Conservation (phyloP, 2,797 vertebrate species). For the Gymnopithys bicolor region DNA sequence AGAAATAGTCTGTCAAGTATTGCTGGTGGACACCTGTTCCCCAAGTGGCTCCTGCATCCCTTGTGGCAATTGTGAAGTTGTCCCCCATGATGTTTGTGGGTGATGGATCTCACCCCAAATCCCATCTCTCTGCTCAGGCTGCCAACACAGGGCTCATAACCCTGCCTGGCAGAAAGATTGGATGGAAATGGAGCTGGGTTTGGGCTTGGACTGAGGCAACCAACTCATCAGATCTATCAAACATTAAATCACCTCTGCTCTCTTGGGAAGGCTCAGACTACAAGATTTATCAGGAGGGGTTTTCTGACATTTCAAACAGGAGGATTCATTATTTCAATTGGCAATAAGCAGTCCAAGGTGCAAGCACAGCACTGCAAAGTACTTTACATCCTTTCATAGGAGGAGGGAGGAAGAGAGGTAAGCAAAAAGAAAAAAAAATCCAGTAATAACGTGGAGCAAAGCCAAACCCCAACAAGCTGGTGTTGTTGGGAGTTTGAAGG, state of each 20-base stretch:
- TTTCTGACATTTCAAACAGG: not conserved
- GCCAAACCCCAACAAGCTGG: not conserved
- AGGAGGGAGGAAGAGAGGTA: not conserved
- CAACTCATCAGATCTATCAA: not conserved
- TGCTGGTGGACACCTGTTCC: not conserved
- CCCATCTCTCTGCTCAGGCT: not conserved
- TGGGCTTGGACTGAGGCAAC: not conserved
- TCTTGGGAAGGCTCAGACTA: not conserved
- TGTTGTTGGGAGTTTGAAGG: not conserved
- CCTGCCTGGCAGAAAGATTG: not conserved
- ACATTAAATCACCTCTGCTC: not conserved
- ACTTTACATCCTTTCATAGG: not conserved
- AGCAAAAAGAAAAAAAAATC: not conserved
- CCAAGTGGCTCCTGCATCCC: not conserved
- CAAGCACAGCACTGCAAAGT: not conserved
- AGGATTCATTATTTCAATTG: not conserved
- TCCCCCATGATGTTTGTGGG: not conserved
- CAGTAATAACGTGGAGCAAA: not conserved
- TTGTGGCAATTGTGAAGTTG: not conserved
- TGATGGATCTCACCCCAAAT: not conserved
- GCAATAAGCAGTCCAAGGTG: not conserved
- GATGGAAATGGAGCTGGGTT: not conserved
- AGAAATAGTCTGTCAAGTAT: not conserved
- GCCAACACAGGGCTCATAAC: not conserved
- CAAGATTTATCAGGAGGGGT: not conserved